Evolutionary conservation across 2,888 invertebrate species (phyloP).

Genomic region (Drosophila trichaetosa): DNA sequence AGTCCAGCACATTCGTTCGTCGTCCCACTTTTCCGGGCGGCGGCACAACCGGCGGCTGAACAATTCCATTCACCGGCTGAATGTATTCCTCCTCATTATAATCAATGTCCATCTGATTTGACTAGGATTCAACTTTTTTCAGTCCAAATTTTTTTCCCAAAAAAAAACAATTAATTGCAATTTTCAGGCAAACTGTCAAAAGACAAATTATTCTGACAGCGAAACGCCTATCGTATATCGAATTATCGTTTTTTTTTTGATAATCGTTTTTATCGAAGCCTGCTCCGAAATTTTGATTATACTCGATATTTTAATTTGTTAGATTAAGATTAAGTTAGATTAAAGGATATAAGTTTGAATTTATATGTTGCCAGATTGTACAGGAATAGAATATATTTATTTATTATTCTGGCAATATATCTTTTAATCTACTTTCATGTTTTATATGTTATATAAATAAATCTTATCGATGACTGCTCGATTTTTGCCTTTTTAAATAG

Average conservation of each 20-base stretch:
- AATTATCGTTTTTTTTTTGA: not conserved
- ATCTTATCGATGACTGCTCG: not conserved
- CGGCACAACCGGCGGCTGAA: constrained; percentile 49
- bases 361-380: not conserved
- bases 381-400: not conserved
- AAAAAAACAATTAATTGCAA: not conserved
- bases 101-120: constrained; percentile 2
- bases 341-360: no score
- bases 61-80: constrained; percentile 49
- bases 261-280: not conserved
- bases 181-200: not conserved
- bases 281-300: not conserved
- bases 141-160: not conserved
- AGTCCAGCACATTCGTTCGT: constrained; percentile 43
- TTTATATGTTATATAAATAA: not conserved
- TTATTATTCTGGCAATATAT: no score
- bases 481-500: not conserved
- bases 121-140: not conserved
- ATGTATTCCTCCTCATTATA: not conserved
- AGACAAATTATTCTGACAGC: not conserved
- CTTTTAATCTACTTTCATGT: not conserved
- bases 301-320: no score
- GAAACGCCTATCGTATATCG: not conserved
- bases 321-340: no score
- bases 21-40: constrained; percentile 35